phyloP scores from a whole-genome alignment of 2,797 vertebrate genomes.

The Acanthurus leucopareius region DNA sequence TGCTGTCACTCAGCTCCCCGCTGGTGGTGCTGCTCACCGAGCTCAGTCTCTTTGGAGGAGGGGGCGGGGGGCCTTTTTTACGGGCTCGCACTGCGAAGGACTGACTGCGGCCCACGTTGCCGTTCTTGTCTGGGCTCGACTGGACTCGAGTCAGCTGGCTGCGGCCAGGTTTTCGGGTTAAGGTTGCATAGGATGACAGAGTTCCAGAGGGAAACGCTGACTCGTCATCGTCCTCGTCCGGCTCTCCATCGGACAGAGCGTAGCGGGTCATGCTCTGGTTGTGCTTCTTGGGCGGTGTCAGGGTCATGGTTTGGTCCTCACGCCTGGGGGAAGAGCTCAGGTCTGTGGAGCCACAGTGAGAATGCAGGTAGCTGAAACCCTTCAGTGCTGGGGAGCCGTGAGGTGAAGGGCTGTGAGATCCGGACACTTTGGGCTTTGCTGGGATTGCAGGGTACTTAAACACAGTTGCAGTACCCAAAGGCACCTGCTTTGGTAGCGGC shows the following conservation, averaged over 20 bases:
- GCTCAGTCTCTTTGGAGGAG: conserved; percentile 95
- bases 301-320: conserved; percentile 26
- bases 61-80: conserved; percentile 93
- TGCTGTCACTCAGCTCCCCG: conserved; percentile 73
- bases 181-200: conserved; percentile 92
- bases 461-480: conserved; percentile 84
- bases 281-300: conserved; percentile 86
- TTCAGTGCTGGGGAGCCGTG: conserved; percentile 80
- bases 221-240: conserved; percentile 87
- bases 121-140: conserved; percentile 78
- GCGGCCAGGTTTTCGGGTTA: conserved; percentile 91
- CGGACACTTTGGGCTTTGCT: conserved; percentile 76
- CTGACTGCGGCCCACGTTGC: conserved; percentile 90
- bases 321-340: conserved; percentile 25
- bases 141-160: conserved; percentile 82
- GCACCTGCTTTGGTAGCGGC: conserved; percentile 79
- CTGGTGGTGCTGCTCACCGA: conserved; percentile 87
- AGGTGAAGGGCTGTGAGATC: conserved; percentile 57
- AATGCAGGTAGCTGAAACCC: conserved; percentile 87
- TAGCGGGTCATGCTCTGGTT: conserved; percentile 91
- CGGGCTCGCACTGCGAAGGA: conserved; percentile 94
- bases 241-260: conserved; percentile 91
- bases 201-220: conserved; percentile 58
- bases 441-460: conserved; percentile 89
- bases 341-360: conserved; percentile 75